Base-by-base conservation (phyloP, 2,888 invertebrate genomes). In the Luperina testacea region DNA sequence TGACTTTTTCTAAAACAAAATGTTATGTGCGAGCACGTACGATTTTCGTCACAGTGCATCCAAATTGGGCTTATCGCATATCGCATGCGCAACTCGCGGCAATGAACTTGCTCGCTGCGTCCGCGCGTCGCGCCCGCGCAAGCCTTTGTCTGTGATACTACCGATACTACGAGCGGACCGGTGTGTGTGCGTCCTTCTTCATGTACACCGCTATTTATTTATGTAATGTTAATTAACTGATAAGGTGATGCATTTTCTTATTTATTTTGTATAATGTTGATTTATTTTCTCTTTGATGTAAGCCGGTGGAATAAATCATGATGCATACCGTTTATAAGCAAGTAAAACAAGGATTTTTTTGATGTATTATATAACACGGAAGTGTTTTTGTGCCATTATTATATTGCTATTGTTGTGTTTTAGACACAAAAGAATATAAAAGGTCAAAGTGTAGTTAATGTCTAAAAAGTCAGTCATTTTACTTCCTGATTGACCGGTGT, bases 41-140 rank as follows among this genome's bases (percentile, higher is more conserved):
- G 68, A 72, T 85, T 89, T 90, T 88, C 87, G 88, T 89, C 88
- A 90, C 86, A 84, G 89, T 88, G 89, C 91, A 91, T 91, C 90
- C 91, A 90, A 91, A 91, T 90, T 92, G 85, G 89, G 91, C 89
- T 91, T 94, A 94, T 94, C 94, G 90, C 83, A 85, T 90, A 94
- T 94, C 94, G 89, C 89, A 89, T 89, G 92, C 91, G 90, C 91
- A 89, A 89, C 89, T 87, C 85, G 89, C 92, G 95, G 91, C 94
- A 95, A 92, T 95, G 95, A 94, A 95, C 95, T 94, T 95, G 94
- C 80, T 77, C 75, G 65, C 64, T 80, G 86, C 78, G 83, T 77
- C 71, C 65, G 78, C 80, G 78, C 82, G 38, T 38, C 38, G 38
- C 79, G 84, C 79, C 71, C 65, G 78, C 80, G 78, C 84, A 77